Conservation (phyloP, 2,888 invertebrate genomes). For the Orthosia incerta region DNA sequence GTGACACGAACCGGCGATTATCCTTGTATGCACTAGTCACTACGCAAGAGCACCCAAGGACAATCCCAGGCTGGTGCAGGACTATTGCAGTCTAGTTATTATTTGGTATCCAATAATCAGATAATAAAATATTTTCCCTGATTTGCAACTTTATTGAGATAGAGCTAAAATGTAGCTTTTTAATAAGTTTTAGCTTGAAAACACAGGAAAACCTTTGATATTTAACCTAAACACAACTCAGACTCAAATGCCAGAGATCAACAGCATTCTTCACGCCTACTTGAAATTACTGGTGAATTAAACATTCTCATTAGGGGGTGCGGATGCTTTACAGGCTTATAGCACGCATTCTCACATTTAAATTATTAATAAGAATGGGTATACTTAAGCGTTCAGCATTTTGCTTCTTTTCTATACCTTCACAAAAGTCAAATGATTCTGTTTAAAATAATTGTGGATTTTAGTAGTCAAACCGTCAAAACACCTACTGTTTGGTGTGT, state of each 20-base stretch:
- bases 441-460: not conserved
- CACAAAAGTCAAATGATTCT: not conserved
- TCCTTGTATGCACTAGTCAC: too few relatives aligned
- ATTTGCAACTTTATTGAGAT: too few relatives aligned
- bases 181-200: not conserved
- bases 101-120: too few relatives aligned
- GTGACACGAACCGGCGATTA: too few relatives aligned
- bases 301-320: conserved; percentile 62
- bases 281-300: conserved; percentile 66
- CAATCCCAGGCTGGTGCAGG: too few relatives aligned
- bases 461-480: not conserved
- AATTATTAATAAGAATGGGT: conserved; percentile 64
- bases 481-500: not conserved
- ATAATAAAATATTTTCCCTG: too few relatives aligned
- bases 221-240: not conserved
- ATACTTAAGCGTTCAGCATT: conserved; percentile 12
- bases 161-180: not conserved
- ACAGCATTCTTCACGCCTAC: conserved; percentile 39
- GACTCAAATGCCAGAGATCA: conserved; percentile 20
- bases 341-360: conserved; percentile 61
- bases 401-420: too few relatives aligned
- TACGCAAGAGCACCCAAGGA: too few relatives aligned
- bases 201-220: not conserved
- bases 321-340: conserved; percentile 61
- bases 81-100: too few relatives aligned